Percentiles rank a stretch among this genome's conserved stretches.
These are phyloP conservation scores for Xanthia togata DNA, from an alignment of 2,888 invertebrate genomes.

Conservation along the genomic window DNA sequence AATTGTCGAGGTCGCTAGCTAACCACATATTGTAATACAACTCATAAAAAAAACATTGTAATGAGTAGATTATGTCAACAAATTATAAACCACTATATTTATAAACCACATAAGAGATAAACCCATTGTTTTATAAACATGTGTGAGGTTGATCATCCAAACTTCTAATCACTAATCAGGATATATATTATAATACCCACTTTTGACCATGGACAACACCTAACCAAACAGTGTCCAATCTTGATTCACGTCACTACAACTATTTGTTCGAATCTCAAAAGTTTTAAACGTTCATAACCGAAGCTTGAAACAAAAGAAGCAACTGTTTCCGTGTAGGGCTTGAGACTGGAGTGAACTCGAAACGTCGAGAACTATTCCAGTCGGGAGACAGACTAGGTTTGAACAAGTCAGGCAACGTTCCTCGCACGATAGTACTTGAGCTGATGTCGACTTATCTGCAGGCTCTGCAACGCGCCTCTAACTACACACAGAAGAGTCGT, in stretches of 20 bases:
- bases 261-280: constrained; percentile 57
- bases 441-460: constrained; percentile 73
- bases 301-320: constrained; percentile 67
- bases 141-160: neutral
- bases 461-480: constrained; percentile 41
- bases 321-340: constrained; percentile 60
- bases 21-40: too few relatives aligned
- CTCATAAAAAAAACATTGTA: too few relatives aligned
- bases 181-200: too few relatives aligned
- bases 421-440: constrained; percentile 70
- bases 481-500: constrained; percentile 65
- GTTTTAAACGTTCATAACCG: constrained; percentile 64
- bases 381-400: constrained; percentile 68
- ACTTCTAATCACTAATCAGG: neutral
- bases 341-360: constrained; percentile 62
- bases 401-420: constrained; percentile 69
- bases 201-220: neutral
- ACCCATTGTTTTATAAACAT: neutral
- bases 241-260: constrained; percentile 18
- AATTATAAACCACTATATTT: too few relatives aligned
- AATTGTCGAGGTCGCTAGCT: too few relatives aligned
- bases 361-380: constrained; percentile 67
- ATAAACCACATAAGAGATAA: neutral
- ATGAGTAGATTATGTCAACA: too few relatives aligned
- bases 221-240: constrained; percentile 1